These are phyloP conservation scores for Araneus ventricosus DNA, from an alignment of 1,140 invertebrate species.

Conservation along the genomic window DNA sequence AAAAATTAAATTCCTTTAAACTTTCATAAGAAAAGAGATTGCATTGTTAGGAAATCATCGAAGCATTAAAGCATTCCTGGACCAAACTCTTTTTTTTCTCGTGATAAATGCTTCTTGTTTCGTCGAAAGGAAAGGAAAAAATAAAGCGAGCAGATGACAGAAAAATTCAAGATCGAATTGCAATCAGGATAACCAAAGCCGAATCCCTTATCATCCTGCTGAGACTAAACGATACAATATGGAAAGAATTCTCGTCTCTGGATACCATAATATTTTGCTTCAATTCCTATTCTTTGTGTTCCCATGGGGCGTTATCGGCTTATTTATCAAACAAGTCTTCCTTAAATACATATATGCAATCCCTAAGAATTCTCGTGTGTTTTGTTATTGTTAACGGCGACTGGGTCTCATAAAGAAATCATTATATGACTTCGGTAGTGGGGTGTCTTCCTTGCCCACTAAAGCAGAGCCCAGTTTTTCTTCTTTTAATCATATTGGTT, in stretches of 20 bases:
- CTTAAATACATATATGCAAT: constrained; percentile 29
- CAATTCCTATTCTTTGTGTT: constrained; percentile 31
- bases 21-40: not conserved
- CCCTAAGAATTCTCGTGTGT: constrained; percentile 28
- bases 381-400: constrained; percentile 46
- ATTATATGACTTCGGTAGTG: constrained; percentile 43
- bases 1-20: not conserved
- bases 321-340: constrained; percentile 48
- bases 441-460: constrained; percentile 15
- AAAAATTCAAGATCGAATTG: not conserved
- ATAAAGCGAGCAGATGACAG: not conserved
- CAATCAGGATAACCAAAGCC: not conserved
- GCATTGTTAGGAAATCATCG: not conserved
- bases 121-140: not conserved
- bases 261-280: constrained; percentile 42
- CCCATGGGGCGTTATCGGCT: constrained; percentile 22
- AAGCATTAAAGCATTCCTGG: not conserved
- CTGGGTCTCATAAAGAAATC: constrained; percentile 44
- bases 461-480: constrained; percentile 8
- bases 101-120: constrained; percentile 25
- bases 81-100: not conserved
- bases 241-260: constrained; percentile 5
- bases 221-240: constrained; percentile 44
- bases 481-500: constrained; percentile 36
- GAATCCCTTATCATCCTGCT: not conserved